A percentile compares a stretch with the other conserved stretches of the same genome.
Conservation (phyloP, 2,797 vertebrate species). For the Danio choprae region DNA sequence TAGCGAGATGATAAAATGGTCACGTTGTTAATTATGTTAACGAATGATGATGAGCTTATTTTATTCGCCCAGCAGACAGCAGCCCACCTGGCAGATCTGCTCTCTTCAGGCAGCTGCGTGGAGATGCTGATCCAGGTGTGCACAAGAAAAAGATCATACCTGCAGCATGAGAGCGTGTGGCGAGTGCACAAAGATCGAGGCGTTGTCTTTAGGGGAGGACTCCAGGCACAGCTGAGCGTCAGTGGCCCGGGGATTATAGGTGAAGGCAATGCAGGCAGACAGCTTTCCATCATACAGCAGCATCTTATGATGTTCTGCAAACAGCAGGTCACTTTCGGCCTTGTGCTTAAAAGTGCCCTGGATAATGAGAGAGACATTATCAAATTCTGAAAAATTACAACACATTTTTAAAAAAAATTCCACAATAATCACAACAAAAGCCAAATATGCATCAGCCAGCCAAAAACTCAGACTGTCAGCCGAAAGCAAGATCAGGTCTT, state of each 20-base stretch:
- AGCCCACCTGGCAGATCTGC: slow-evolving; percentile 24
- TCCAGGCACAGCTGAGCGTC: slow-evolving; percentile 98
- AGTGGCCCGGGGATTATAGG: slow-evolving; percentile 95
- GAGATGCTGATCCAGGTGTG: neutral
- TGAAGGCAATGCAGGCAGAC: slow-evolving; percentile 90
- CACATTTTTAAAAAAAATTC: too few species aligned
- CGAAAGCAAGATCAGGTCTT: too few species aligned
- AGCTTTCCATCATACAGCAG: slow-evolving; percentile 96
- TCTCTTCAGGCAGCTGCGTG: neutral
- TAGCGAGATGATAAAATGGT: slow-evolving; percentile 23
- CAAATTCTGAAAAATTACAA: too few species aligned
- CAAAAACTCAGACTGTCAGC: too few species aligned
- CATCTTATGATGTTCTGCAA: slow-evolving; percentile 94
- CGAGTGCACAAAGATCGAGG: slow-evolving; percentile 97
- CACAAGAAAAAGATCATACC: slow-evolving; percentile 73
- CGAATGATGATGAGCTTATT: slow-evolving; percentile 14
- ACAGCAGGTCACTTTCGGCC: slow-evolving; percentile 96
- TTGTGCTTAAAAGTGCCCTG: slow-evolving; percentile 97
- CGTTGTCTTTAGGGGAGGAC: slow-evolving; percentile 96
- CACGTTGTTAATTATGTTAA: slow-evolving; percentile 37
- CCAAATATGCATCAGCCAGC: too few species aligned
- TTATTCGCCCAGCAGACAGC: slow-evolving; percentile 20
- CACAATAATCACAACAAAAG: too few species aligned
- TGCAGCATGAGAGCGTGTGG: slow-evolving; percentile 99
- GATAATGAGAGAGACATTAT: slow-evolving; percentile 28